Evolutionary conservation across 2,888 invertebrate genomes (phyloP).

Genomic region (Calameuta pallipes): DNA sequence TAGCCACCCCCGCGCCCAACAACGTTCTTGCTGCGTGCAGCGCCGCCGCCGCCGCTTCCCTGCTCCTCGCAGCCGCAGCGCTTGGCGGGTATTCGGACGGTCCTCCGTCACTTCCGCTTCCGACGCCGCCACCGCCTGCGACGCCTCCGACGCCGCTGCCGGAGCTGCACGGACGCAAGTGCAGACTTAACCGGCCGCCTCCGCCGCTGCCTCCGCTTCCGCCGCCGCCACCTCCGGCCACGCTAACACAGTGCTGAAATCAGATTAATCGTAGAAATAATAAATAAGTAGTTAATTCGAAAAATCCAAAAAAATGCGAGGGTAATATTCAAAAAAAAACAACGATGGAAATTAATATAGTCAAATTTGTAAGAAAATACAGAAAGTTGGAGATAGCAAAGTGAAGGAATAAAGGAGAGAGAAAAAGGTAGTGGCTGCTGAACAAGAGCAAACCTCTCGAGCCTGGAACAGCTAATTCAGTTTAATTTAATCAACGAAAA

Average conservation of each 20-base stretch:
- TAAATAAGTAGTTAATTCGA: too few relatives aligned
- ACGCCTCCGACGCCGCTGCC: conserved; percentile 50
- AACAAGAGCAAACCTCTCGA: too few relatives aligned
- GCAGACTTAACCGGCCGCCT: conserved; percentile 72
- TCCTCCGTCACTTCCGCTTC: conserved; percentile 64
- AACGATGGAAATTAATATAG: too few relatives aligned
- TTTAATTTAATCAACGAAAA: too few relatives aligned
- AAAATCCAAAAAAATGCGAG: too few relatives aligned
- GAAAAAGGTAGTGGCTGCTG: too few relatives aligned
- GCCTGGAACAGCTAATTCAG: too few relatives aligned
- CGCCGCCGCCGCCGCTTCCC: conserved; percentile 68
- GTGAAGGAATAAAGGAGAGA: too few relatives aligned
- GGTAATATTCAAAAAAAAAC: too few relatives aligned
- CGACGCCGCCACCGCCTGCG: conserved; percentile 57
- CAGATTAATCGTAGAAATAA: background rate
- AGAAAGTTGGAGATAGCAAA: too few relatives aligned
- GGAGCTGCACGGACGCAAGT: conserved; percentile 68
- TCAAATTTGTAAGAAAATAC: too few relatives aligned
- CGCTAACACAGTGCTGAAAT: conserved; percentile 65
- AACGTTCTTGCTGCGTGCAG: conserved; percentile 69
- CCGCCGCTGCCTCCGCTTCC: conserved; percentile 30
- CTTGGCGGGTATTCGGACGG: conserved; percentile 65
- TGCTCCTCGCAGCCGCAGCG: conserved; percentile 65
- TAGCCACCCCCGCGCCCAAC: conserved; percentile 72
- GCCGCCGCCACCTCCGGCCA: conserved; percentile 64